Base-by-base conservation (phyloP, 92 coral and sea anemone genomes). In the Phenganax stokvisi region DNA sequence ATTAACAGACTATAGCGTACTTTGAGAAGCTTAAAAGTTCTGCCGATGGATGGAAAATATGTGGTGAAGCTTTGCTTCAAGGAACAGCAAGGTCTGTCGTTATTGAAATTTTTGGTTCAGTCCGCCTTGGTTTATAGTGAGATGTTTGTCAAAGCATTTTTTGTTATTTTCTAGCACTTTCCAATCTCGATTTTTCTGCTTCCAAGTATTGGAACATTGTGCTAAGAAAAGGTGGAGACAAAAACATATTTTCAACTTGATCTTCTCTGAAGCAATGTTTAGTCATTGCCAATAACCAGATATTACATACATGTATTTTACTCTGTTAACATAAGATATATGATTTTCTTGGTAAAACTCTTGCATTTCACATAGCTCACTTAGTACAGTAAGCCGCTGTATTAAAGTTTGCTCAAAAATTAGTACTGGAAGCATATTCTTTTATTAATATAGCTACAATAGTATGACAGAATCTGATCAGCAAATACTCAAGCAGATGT, bases 191-290 rank as follows among this genome's bases (percentile, higher is more conserved):
- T 93, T 93, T 85, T 93, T 93, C 72, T 93, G 98, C 79, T 89
- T 93, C 72, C 98, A 93, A 93, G 92, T 93, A 11, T 80, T 93
- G 84, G 98, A 93, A 76, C 97, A 93, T 77, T 88, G 88, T 63
- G 84, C 92, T 54, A 89, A 84, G 75, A 93, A 92, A 84, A 93
- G 97, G 98, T 91, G 75, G 47, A 37, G 5, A 37, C 47, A 37
- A 37, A 1, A 37, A 51, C 44, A n/a, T 51, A 76, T 31, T 44
- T 11, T 58, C 25, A 28, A 44, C 54, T 37, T 27, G 1, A 57
- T 78, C 15, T 57, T 29, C 47, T 37, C 47, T 37, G 47, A 37
- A 37, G 47, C 47, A 37, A 2, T 37, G 47, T 37, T 37, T 37
- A 5, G 47, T 37, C 47, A 37, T 37, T 5, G 47, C 25, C 25